Evolutionary conservation across 2,888 invertebrate species (phyloP), one percentile per base, ranked within the genome.

Genomic region (Caenorhabditis becei): DNA sequence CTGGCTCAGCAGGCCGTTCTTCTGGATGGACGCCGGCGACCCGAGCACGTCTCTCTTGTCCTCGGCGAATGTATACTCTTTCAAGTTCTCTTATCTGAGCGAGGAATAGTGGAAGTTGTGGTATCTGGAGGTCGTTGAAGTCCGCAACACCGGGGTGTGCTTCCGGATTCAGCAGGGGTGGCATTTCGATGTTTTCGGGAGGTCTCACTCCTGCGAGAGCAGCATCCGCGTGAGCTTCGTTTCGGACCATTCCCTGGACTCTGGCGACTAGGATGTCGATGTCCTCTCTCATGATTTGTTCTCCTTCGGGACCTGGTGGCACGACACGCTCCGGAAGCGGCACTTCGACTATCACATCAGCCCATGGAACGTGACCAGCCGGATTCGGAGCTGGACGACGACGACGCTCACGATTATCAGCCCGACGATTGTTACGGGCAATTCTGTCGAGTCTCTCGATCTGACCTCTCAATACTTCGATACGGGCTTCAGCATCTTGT

Each of bases 191-290:
- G 10, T 24, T n/a, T n/a, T n/a, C n/a, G n/a, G n/a, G n/a, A n/a
- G 47, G 74, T 41, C 41, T 41, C 7, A 16, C 41, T 18, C 63
- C 66, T 20, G 59, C 66, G 3, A 23, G 20, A 11, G 26, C 53
- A 2, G 66, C 66, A 16, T 66, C 61, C 0, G 61, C 75, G 16
- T 65, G 26, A n/a, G 59, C 75, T 37, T 75, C 75, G 26, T 66
- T 66, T 49, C 53, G 16, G 2, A 75, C 75, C 58, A 66, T 51
- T 3, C 10, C 35, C 23, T 26, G 37, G 0, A 75, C 10, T 16
- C 63, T 41, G 1, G 7, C 11, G 0, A 61, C 66, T 1, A 66
- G 59, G 8, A 51, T 49, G 8, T 5, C 49, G 7, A 74, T 59
- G 7, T 74, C 74, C 14, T 35, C 66, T 37, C 66, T 41, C 28